Evolutionary conservation across 2,797 vertebrate species (phyloP).

Genomic region (Pseudomugil gertrudae): DNA sequence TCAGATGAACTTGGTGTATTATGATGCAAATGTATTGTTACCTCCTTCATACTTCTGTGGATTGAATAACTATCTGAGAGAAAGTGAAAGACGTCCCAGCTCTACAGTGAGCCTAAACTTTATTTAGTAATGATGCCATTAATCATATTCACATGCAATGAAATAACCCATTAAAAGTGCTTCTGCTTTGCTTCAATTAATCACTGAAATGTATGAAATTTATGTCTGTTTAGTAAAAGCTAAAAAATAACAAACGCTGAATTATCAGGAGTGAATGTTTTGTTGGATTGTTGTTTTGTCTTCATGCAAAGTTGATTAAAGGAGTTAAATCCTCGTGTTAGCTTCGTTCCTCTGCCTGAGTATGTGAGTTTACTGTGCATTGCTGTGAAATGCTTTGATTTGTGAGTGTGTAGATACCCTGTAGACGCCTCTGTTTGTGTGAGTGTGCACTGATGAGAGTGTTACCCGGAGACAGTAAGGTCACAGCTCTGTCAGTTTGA

Average conservation of each 20-base stretch:
- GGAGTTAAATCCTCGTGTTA: slow-evolving; percentile 1
- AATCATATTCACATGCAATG: too few species aligned
- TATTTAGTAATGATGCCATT: too few species aligned
- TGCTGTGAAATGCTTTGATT: background rate
- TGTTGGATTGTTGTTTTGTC: slow-evolving; percentile 1
- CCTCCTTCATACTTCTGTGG: too few species aligned
- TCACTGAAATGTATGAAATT: slow-evolving; percentile 1
- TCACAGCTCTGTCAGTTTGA: slow-evolving; percentile 64
- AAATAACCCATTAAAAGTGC: too few species aligned
- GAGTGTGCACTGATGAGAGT: slow-evolving; percentile 46
- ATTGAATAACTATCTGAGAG: too few species aligned
- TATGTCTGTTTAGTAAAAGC: slow-evolving; percentile 2
- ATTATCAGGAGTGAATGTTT: background rate
- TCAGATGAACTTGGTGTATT: too few species aligned
- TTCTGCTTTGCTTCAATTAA: slow-evolving; percentile 1
- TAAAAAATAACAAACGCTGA: background rate
- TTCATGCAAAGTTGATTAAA: slow-evolving; percentile 3
- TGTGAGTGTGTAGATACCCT: slow-evolving; percentile 17
- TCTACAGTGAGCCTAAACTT: too few species aligned
- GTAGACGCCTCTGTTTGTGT: slow-evolving; percentile 47
- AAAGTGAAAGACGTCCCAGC: too few species aligned
- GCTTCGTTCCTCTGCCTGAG: background rate
- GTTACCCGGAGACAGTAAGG: slow-evolving; percentile 61
- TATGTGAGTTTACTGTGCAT: background rate
- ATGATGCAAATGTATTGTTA: too few species aligned